phyloP scores from a whole-genome alignment of 2,888 invertebrate genomes.

The Diarsia rubi region DNA sequence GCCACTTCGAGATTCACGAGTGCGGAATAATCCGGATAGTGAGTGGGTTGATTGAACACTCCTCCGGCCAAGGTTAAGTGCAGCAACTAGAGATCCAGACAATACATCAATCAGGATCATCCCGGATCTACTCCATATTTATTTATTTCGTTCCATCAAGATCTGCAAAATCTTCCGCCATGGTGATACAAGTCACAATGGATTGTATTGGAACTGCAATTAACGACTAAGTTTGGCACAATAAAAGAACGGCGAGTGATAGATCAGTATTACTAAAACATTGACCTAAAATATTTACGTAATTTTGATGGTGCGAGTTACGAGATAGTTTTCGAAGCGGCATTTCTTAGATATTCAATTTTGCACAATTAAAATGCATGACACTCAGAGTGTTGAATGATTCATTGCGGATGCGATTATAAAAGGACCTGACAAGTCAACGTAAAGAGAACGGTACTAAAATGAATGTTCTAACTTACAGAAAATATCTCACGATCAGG shows the following conservation, averaged over 20 bases:
- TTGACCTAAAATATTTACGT: neutral
- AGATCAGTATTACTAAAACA: neutral
- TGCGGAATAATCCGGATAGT: constrained; percentile 40
- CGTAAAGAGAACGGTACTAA: constrained; percentile 26
- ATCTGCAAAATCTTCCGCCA: constrained; percentile 23
- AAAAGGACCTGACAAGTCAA: constrained; percentile 29
- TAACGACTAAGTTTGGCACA: constrained; percentile 5
- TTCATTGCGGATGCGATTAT: constrained; percentile 33
- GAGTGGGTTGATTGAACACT: constrained; percentile 50
- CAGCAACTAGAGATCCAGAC: constrained; percentile 63
- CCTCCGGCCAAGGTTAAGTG: constrained; percentile 52
- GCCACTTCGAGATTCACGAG: constrained; percentile 19
- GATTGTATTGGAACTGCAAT: constrained; percentile 29
- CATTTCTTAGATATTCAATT: constrained; percentile 32
- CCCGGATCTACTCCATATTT: constrained; percentile 72
- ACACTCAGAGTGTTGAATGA: constrained; percentile 33
- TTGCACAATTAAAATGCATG: constrained; percentile 35
- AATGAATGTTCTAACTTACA: constrained; percentile 30
- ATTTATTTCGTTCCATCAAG: constrained; percentile 71
- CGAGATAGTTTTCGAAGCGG: neutral
- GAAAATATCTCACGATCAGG: constrained; percentile 36
- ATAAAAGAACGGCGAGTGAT: neutral
- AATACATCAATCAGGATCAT: constrained; percentile 79
- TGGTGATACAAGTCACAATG: constrained; percentile 31
- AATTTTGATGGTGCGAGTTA: neutral